A percentile compares a stretch with the other conserved stretches of the same genome.
These are phyloP conservation scores for Caenorhabditis imperialis DNA, from an alignment of 2,888 invertebrate genomes.

Conservation along the genomic window DNA sequence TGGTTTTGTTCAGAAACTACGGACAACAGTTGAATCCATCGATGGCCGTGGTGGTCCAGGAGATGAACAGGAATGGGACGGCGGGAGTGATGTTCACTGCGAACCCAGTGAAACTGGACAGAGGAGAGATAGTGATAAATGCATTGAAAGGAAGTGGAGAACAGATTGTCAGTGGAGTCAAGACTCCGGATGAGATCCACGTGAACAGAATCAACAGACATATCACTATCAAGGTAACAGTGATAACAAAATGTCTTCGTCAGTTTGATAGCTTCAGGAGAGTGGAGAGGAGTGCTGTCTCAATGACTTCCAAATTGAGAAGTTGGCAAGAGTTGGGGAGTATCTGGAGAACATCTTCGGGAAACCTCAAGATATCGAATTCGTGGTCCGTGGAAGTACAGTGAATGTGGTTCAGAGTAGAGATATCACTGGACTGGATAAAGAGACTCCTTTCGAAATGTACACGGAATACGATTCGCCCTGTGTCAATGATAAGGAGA, in stretches of 20 bases:
- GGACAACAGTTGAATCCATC: constrained; percentile 84
- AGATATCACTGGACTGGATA: constrained; percentile 80
- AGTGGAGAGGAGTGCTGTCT: constrained; percentile 52
- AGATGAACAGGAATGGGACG: constrained; percentile 84
- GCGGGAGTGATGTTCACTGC: constrained; percentile 88
- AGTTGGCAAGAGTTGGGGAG: constrained; percentile 82
- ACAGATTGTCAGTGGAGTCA: constrained; percentile 87
- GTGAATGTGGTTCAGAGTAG: constrained; percentile 78
- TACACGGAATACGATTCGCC: constrained; percentile 86
- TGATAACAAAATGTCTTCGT: no score
- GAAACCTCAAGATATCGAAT: constrained; percentile 86
- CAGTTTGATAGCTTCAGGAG: no score
- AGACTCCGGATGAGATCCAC: constrained; percentile 84
- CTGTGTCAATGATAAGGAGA: constrained; percentile 83
- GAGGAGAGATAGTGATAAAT: constrained; percentile 84
- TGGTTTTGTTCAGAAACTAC: constrained; percentile 82
- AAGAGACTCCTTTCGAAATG: constrained; percentile 87
- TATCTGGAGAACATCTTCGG: constrained; percentile 84
- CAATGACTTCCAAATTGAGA: constrained; percentile 30
- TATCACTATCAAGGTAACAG: constrained; percentile 8
- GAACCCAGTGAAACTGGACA: constrained; percentile 85
- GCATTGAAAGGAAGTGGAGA: constrained; percentile 89
- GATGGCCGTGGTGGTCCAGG: constrained; percentile 88
- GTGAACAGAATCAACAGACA: constrained; percentile 23
- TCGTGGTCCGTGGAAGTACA: constrained; percentile 83